Base-by-base conservation (phyloP, 1,140 invertebrate species). In the Platorchestia sp. region DNA sequence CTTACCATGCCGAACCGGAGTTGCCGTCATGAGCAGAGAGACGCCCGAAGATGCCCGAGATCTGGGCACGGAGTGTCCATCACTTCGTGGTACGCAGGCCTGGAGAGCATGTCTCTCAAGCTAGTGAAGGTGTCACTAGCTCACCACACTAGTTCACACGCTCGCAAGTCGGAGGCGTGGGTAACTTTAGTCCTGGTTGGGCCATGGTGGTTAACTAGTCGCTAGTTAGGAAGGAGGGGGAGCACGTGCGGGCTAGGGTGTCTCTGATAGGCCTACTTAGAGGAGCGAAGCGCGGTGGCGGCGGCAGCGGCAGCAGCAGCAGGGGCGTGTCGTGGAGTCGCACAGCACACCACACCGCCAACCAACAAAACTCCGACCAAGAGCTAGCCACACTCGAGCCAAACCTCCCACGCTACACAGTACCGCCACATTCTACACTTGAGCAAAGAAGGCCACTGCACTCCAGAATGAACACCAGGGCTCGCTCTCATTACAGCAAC, bases 401-500 rank as follows among this genome's bases (percentile, higher is more conserved):
- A 19, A 75, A 27, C 59, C 59, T 75, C 27, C 59, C 59, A 75
- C 59, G 59, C 59, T 36, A 75, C 59, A 75, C 59, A 75, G 59
- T 75, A 75, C 59, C 36, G 59, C 59, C 59, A 19, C 27, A 75
- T 75, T 27, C 14, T 75, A 75, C 59, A 75, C 59, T 75, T 75
- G 14, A 10, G 87, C 27, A 89, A 89, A 7, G 87, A 14, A 42
- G 87, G 43, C 41, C 87, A 89, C 87, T 89, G 87, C 87, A 89
- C 45, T 45, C 91, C 36, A 93, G 45, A 40, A 93, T 44, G 91
- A 42, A 93, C 91, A 93, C 45, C n/a, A 45, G 41, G 22, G 44
- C 43, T 45, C 91, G 45, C 91, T 44, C 45, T 47, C 43, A 93
- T 93, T 42, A 93, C 36, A 44, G 45, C 91, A 47, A 93, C 91